A percentile compares a stretch with the other conserved stretches of the same genome.
phyloP scores from a whole-genome alignment of 1,140 invertebrate species.

The Polypedilum pembai region DNA sequence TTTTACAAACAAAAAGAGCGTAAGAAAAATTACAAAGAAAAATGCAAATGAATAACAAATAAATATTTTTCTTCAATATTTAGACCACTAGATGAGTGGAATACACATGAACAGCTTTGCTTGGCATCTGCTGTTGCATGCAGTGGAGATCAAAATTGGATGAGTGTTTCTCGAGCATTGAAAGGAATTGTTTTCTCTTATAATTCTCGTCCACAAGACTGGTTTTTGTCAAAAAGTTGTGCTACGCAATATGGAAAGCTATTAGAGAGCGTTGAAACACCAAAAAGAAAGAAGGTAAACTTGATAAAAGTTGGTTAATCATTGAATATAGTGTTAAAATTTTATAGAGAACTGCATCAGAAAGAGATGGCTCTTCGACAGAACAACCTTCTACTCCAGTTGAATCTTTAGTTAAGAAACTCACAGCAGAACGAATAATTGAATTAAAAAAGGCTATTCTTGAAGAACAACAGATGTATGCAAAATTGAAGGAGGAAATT shows the following conservation, averaged over 20 bases:
- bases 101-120: constrained; percentile 71
- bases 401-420: constrained; percentile 68
- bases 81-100: constrained; percentile 72
- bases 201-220: constrained; percentile 68
- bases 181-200: constrained; percentile 59
- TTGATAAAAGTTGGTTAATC: neutral
- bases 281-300: constrained; percentile 70
- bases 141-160: constrained; percentile 92
- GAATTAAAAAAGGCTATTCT: constrained; percentile 66
- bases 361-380: constrained; percentile 40
- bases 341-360: constrained; percentile 50
- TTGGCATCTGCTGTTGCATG: constrained; percentile 77
- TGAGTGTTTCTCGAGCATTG: constrained; percentile 72
- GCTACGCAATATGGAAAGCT: constrained; percentile 79
- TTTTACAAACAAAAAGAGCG: neutral
- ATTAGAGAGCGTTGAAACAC: constrained; percentile 75
- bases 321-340: neutral
- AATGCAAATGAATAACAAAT: neutral
- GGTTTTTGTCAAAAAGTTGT: constrained; percentile 89
- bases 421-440: constrained; percentile 68
- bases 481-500: constrained; percentile 55
- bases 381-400: constrained; percentile 59
- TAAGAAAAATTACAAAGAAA: neutral
- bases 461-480: constrained; percentile 62
- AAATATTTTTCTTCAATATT: neutral